These are phyloP conservation scores for Helostoma temminkii DNA, from an alignment of 2,797 vertebrate species.

Conservation along the genomic window DNA sequence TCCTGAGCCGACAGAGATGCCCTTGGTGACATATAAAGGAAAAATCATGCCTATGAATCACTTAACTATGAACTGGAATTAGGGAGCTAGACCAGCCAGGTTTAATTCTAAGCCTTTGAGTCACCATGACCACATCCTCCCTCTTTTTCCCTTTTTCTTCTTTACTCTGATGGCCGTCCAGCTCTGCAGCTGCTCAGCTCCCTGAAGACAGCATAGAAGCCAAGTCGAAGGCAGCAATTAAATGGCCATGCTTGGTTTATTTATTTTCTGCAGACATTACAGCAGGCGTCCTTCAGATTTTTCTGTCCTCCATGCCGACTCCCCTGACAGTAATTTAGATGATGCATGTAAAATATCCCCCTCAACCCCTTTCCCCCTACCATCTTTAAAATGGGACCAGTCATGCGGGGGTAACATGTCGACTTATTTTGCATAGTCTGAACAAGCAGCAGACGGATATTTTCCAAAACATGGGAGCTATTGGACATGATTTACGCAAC, in stretches of 20 bases:
- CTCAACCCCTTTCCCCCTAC: neutral
- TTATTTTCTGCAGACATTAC: conserved; percentile 66
- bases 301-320: conserved; percentile 11
- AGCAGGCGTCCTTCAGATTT: conserved; percentile 50
- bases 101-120: conserved; percentile 29
- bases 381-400: conserved; percentile 35
- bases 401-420: conserved; percentile 28
- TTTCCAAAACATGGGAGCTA: conserved; percentile 41
- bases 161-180: conserved; percentile 58
- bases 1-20: conserved; percentile 26
- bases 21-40: conserved; percentile 32
- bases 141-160: conserved; percentile 14
- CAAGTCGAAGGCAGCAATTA: conserved; percentile 71
- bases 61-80: conserved; percentile 56
- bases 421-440: conserved; percentile 42
- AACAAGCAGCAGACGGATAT: conserved; percentile 41
- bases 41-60: conserved; percentile 63
- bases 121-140: conserved; percentile 19
- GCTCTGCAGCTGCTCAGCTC: conserved; percentile 57
- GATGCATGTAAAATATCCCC: conserved; percentile 59
- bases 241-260: conserved; percentile 74
- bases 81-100: conserved; percentile 16
- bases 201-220: conserved; percentile 36
- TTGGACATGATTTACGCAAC: conserved; percentile 54
- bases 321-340: conserved; percentile 60